A percentile compares a stretch with the other conserved stretches of the same genome.
phyloP scores from a whole-genome alignment of 92 coral and sea anemone species.

The Epizoanthus stellaris region DNA sequence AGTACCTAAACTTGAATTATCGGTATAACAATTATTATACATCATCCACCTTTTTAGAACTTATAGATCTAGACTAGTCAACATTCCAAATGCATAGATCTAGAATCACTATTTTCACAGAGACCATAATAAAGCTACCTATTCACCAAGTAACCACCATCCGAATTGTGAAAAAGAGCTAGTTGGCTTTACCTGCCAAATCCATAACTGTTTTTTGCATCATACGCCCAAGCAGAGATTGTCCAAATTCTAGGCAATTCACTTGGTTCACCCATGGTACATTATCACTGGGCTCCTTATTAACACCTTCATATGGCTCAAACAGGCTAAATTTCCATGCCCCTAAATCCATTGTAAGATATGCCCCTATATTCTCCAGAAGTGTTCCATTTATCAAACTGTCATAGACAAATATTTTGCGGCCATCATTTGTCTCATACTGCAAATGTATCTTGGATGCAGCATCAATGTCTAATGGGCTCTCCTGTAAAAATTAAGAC shows the following conservation, averaged over 20 bases:
- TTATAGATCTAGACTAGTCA: too few relatives aligned
- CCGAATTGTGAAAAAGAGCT: too few relatives aligned
- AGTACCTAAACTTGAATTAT: too few relatives aligned
- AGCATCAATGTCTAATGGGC: conserved; percentile 61
- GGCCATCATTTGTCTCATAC: conserved; percentile 74
- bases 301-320: conserved; percentile 88
- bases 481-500: conserved; percentile 44
- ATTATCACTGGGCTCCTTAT: conserved; percentile 68
- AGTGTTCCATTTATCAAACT: conserved; percentile 54
- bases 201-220: conserved; percentile 86
- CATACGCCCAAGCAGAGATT: conserved; percentile 66
- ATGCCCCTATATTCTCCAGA: conserved; percentile 52
- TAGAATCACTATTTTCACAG: too few relatives aligned
- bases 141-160: too few relatives aligned
- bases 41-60: too few relatives aligned
- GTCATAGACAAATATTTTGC: conserved; percentile 77
- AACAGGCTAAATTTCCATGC: conserved; percentile 83
- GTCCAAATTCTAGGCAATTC: conserved; percentile 75
- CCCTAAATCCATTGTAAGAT: conserved; percentile 64
- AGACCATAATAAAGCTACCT: too few relatives aligned
- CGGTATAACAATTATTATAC: too few relatives aligned
- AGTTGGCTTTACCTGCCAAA: conserved; percentile 39
- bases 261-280: conserved; percentile 91
- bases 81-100: too few relatives aligned
- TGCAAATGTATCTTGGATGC: conserved; percentile 65